phyloP scores from a whole-genome alignment of 2,797 vertebrate species.

The Pampus argenteus region DNA sequence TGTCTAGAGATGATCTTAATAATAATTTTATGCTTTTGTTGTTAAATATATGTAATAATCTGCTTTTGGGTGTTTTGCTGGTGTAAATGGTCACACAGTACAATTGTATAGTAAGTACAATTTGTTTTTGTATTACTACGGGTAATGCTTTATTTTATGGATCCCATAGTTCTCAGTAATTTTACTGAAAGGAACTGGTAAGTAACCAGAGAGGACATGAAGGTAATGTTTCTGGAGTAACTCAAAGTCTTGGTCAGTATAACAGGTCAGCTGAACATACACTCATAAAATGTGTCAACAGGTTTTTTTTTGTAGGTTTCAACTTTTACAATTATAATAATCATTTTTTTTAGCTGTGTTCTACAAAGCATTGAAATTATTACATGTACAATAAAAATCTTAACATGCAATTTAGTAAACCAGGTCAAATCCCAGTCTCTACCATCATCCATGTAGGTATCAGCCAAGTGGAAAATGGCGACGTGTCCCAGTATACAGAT shows the following conservation, averaged over 20 bases:
- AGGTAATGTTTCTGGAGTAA: no score
- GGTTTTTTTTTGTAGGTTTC: not conserved
- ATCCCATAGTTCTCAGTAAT: not conserved
- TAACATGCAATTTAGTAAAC: not conserved
- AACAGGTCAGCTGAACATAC: not conserved
- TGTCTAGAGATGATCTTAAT: no score
- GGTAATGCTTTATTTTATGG: not conserved
- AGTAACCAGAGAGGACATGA: not conserved
- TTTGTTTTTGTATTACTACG: not conserved
- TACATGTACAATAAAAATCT: not conserved
- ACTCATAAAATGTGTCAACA: not conserved
- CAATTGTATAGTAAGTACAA: not conserved
- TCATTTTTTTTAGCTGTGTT: not conserved
- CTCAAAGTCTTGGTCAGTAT: no score
- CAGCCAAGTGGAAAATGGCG: constrained; percentile 19
- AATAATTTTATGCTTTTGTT: not conserved
- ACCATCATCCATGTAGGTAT: not conserved
- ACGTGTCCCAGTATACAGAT: not conserved
- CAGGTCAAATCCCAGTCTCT: not conserved
- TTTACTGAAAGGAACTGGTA: not conserved
- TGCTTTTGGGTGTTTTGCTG: not conserved
- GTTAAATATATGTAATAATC: not conserved
- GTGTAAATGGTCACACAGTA: not conserved
- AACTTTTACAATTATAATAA: not conserved
- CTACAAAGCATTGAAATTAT: not conserved